Evolutionary conservation across 2,797 vertebrate genomes (phyloP).

Genomic region (Helostoma temminkii): DNA sequence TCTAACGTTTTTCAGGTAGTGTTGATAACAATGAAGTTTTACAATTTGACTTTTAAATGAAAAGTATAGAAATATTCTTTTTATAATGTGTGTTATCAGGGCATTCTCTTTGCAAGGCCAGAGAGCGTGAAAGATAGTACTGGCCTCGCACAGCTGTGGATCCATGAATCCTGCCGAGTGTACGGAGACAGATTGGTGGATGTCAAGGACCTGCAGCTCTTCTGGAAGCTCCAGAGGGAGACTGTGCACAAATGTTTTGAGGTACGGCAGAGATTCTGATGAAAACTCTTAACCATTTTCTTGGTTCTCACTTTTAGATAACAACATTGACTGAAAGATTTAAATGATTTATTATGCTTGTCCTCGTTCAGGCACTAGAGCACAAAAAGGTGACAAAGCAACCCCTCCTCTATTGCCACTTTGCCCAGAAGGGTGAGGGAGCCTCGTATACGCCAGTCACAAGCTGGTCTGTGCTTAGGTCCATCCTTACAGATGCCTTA

Average conservation of each 20-base stretch:
- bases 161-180: slow-evolving; percentile 85
- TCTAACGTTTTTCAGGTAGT: slow-evolving; percentile 87
- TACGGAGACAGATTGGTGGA: slow-evolving; percentile 88
- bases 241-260: slow-evolving; percentile 84
- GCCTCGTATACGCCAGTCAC: slow-evolving; percentile 81
- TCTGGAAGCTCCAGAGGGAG: slow-evolving; percentile 83
- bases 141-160: slow-evolving; percentile 83
- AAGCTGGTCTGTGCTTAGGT: slow-evolving; percentile 82
- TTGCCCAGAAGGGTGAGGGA: slow-evolving; percentile 71
- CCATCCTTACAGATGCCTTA: slow-evolving; percentile 79
- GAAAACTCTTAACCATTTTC: slow-evolving; percentile 23
- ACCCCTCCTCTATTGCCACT: slow-evolving; percentile 87
- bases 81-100: slow-evolving; percentile 72
- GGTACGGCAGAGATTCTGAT: slow-evolving; percentile 66
- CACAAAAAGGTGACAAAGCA: slow-evolving; percentile 73
- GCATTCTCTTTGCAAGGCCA: slow-evolving; percentile 85
- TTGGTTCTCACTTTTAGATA: slow-evolving; percentile 22
- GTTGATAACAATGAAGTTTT: not conserved
- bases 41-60: not conserved
- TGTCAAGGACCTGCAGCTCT: slow-evolving; percentile 81
- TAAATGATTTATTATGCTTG: slow-evolving; percentile 27
- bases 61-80: slow-evolving; percentile 22
- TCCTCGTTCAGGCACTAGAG: slow-evolving; percentile 79
- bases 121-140: slow-evolving; percentile 79
- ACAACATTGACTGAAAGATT: slow-evolving; percentile 14